Percentiles rank a stretch among this genome's conserved stretches.
Evolutionary conservation across 2,888 invertebrate genomes (phyloP).

Genomic region (Hirudinaria manillensis): DNA sequence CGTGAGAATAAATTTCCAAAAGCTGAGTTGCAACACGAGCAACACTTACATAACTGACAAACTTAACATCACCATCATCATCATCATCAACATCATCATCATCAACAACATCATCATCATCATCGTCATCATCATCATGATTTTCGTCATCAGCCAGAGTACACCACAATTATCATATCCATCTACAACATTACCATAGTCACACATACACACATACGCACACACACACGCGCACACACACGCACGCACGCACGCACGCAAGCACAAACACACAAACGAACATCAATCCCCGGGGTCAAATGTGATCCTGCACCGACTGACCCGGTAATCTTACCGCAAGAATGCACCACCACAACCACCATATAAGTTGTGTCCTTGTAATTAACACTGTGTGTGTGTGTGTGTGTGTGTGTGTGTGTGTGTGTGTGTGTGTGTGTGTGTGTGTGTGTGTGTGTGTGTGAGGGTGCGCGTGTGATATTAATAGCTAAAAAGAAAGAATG

Average conservation of each 20-base stretch:
- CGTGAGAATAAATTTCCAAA: too few relatives aligned
- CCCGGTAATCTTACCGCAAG: too few relatives aligned
- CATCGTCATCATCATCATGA: background rate
- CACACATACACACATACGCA: conserved; percentile 11
- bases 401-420: conserved; percentile 25
- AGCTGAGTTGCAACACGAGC: too few relatives aligned
- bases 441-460: too few relatives aligned
- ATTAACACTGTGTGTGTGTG: conserved; percentile 10
- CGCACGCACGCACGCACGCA: conserved; percentile 2
- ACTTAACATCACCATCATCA: background rate
- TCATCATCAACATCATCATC: background rate
- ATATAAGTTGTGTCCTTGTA: too few relatives aligned
- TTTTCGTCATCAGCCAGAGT: background rate
- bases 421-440: conserved; percentile 21
- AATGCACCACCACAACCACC: too few relatives aligned
- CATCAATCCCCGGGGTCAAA: background rate
- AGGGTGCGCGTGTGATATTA: too few relatives aligned
- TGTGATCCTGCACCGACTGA: too few relatives aligned
- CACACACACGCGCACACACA: background rate
- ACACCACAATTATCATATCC: too few relatives aligned
- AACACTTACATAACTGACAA: background rate
- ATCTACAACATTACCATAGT: background rate
- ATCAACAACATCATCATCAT: background rate
- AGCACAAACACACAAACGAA: conserved; percentile 16
- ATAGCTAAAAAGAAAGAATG: too few relatives aligned